These are phyloP conservation scores for Sycophila texana DNA, from an alignment of 2,888 invertebrate genomes.

Conservation along the genomic window DNA sequence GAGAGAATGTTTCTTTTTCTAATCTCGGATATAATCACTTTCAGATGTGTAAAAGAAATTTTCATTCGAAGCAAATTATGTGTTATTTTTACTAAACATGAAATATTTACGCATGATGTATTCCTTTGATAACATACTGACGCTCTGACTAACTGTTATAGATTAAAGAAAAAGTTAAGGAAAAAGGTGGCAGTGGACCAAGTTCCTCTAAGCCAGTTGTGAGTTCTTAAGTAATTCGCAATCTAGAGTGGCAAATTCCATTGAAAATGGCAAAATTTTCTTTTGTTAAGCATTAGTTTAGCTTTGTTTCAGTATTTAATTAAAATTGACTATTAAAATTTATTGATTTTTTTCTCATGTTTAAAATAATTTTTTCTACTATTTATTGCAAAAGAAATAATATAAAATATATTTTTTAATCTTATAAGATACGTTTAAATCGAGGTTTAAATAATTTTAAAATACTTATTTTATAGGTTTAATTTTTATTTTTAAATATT, in stretches of 20 bases:
- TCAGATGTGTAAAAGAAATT: too few relatives aligned
- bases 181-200: slow-evolving; percentile 70
- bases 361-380: neutral
- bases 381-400: neutral
- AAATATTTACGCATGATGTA: slow-evolving; percentile 7
- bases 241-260: slow-evolving; percentile 39
- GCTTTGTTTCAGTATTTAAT: neutral
- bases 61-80: too few relatives aligned
- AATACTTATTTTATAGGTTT: neutral
- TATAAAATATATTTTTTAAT: neutral
- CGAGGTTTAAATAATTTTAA: neutral
- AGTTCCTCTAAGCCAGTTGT: slow-evolving; percentile 72
- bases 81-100: too few relatives aligned
- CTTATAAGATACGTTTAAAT: too few relatives aligned
- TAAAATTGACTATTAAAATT: neutral
- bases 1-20: too few relatives aligned
- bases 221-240: slow-evolving; percentile 63
- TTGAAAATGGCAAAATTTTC: slow-evolving; percentile 39
- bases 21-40: too few relatives aligned
- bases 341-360: neutral
- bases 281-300: neutral
- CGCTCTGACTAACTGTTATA: slow-evolving; percentile 64
- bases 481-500: neutral
- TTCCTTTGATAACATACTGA: slow-evolving; percentile 59
- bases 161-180: slow-evolving; percentile 69